Evolutionary conservation across 2,797 vertebrate genomes (phyloP), one percentile per base, ranked within the genome.

Genomic region (Acipenser ruthenus): DNA sequence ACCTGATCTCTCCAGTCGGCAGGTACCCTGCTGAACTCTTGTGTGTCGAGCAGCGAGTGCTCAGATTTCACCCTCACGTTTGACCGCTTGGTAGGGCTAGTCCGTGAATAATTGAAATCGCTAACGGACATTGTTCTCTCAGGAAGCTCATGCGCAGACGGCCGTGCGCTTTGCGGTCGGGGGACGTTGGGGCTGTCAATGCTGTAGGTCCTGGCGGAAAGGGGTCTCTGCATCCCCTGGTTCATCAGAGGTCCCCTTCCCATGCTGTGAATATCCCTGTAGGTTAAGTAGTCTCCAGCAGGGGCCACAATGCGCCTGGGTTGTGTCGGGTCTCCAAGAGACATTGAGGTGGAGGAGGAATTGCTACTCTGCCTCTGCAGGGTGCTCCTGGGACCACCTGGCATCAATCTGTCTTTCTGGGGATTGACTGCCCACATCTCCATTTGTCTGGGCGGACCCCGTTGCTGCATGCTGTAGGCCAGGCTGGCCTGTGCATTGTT

Each of bases 91-190:
- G 90, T 88, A 72, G 96, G 96, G 79, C 95, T 98, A 88, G 83
- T 85, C 71, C 94, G 86, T 77, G 94, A 93, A 81, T 98, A 97
- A 82, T 82, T 95, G 80, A 98, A 99, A 77, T 98, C 96, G 64
- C 94, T 95, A 71, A 98, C 93, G 0, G 96, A 99, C 96, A 98
- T 97, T 89, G 96, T 99, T 88, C 96, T 92, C 79, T 98, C 96
- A 0, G 96, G 93, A 75, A 95, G 91, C 74, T 97, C 94, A 13
- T 91, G 93, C 64, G 90, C 82, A 0, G 83, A 89, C 0, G 93
- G 93, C 50, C 92, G 84, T 48, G 90, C 85, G 65, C 88, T 82
- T 69, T 90, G 88, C 0, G 94, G 92, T 68, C 93, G 86, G 3
- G 90, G 72, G 7, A 83, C 71, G 13, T 83, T 87, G n/a, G 94